These are phyloP conservation scores for Festucalex cinctus DNA, from an alignment of 2,113 vertebrate species.

Conservation along the genomic window DNA sequence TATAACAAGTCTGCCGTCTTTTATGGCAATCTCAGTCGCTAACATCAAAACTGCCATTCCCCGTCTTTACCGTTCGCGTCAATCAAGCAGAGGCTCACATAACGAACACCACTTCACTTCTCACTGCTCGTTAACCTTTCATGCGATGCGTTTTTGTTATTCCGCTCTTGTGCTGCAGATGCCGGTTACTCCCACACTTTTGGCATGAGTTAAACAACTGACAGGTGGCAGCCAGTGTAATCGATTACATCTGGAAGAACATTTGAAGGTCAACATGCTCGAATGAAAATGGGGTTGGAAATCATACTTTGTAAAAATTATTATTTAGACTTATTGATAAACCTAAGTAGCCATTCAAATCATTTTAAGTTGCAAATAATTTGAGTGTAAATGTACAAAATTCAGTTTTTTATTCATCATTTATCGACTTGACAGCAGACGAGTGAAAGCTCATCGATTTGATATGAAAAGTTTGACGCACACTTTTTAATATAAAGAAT, in stretches of 20 bases:
- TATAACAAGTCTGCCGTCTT: constrained; percentile 1
- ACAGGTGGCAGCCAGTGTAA: constrained; percentile 4
- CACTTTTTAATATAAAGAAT: no score
- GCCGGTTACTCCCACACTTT: constrained; percentile 24
- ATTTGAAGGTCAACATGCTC: background rate
- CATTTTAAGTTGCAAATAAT: no score
- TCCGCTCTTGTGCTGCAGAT: constrained; percentile 38
- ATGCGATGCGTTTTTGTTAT: constrained; percentile 37
- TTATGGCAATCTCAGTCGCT: background rate
- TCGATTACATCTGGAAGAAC: background rate
- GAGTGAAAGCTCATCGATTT: no score
- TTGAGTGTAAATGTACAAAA: no score
- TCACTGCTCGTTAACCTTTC: constrained; percentile 62
- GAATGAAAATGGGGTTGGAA: background rate
- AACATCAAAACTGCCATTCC: constrained; percentile 1
- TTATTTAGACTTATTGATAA: no score
- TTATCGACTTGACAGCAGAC: no score
- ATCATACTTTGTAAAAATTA: background rate
- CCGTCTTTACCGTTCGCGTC: constrained; percentile 14
- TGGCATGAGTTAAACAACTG: constrained; percentile 31
- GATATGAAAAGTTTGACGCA: no score
- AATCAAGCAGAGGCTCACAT: constrained; percentile 33
- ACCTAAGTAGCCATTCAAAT: no score
- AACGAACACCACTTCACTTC: constrained; percentile 36
- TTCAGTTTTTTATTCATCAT: no score